phyloP scores from a whole-genome alignment of 2,113 vertebrate species.

The Pteruthius melanotis region DNA sequence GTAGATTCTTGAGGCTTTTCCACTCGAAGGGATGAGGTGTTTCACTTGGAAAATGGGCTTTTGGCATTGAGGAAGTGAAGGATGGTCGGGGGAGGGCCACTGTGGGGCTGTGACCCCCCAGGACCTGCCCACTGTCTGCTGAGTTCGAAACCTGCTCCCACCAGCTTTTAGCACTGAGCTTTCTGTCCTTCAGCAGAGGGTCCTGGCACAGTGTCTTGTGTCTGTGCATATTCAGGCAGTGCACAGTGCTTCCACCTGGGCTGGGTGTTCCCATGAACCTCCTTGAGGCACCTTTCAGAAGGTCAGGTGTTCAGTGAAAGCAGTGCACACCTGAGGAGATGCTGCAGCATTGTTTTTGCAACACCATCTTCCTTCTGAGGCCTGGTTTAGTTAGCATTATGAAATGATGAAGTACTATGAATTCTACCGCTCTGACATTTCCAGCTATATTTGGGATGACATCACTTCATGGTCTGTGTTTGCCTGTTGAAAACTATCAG shows the following conservation, averaged over 20 bases:
- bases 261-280: not conserved
- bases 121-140: not conserved
- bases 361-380: not conserved
- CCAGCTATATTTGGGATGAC: not conserved
- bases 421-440: not conserved
- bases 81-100: rapidly evolving
- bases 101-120: not conserved
- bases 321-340: not conserved
- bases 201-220: rapidly evolving
- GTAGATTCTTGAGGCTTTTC: not conserved
- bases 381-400: not conserved
- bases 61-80: not conserved
- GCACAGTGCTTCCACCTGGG: rapidly evolving
- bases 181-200: not conserved
- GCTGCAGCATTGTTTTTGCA: not conserved
- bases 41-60: not conserved
- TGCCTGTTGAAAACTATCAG: not conserved
- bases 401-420: not conserved
- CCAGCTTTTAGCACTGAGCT: not conserved
- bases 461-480: not conserved
- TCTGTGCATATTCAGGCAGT: not conserved
- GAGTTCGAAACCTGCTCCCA: not conserved
- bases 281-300: not conserved
- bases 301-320: not conserved
- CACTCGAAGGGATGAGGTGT: rapidly evolving